Evolutionary conservation across 2,113 vertebrate species (phyloP).

Genomic region (Myiozetetes cayanensis): DNA sequence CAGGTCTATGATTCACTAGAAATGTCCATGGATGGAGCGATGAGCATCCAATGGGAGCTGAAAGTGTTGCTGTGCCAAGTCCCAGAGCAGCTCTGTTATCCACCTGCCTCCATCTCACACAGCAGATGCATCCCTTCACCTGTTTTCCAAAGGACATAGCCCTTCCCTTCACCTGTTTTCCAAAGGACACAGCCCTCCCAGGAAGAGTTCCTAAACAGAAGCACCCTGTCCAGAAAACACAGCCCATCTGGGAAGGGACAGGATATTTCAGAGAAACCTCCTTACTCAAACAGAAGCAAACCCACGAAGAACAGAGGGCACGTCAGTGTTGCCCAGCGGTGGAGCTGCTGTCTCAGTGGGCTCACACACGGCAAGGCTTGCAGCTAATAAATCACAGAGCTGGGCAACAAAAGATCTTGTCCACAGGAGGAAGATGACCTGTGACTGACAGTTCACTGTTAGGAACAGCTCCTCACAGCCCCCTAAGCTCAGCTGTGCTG

Average conservation of each 20-base stretch:
- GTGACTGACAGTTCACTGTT: background rate
- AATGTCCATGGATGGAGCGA: background rate
- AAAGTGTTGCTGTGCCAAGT: background rate
- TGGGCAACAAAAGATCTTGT: background rate
- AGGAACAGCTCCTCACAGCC: background rate
- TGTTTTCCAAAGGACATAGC: background rate
- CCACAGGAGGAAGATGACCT: background rate
- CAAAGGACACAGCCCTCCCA: background rate
- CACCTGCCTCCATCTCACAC: background rate
- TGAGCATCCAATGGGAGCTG: background rate
- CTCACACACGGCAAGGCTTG: background rate
- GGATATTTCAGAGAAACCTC: background rate
- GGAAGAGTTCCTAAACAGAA: background rate
- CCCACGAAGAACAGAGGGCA: background rate
- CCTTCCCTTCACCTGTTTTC: background rate
- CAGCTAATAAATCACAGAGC: background rate
- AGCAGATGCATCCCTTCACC: background rate
- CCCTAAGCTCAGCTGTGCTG: background rate
- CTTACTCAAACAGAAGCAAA: background rate
- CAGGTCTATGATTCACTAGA: background rate
- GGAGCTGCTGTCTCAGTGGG: background rate
- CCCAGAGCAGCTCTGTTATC: background rate
- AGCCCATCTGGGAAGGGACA: background rate
- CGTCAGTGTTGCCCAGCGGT: background rate
- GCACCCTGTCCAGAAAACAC: background rate